Base-by-base conservation (phyloP, 2,113 vertebrate genomes). In the Uropsilus gracilis region DNA sequence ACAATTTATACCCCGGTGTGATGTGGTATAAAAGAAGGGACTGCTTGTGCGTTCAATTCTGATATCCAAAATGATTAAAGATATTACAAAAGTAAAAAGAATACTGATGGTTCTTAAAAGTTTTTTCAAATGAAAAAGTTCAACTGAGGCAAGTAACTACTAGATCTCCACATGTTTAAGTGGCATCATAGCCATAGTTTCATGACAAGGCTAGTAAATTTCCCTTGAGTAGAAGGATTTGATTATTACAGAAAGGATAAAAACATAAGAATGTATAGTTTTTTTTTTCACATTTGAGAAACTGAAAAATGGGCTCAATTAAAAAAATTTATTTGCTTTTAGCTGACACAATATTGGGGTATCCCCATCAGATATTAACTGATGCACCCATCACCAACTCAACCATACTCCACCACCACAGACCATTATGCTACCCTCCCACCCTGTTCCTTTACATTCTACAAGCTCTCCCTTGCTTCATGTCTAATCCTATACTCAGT, bases 241-340 rank as follows among this genome's bases (percentile, higher is more conserved):
- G 32, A 88, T 20, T 48, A 64, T 48, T 50, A 84, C 3, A 39
- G 83, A 68, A 90, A 73, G 96, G 80, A 88, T 50, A 39, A 88
- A 87, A 87, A 81, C 22, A 42, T 66, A 66, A 24, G 20, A 30
- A 77, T 44, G 17, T 22, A 78, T 30, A 88, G 28, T 78, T 64
- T 78, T 64, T 84, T 46, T 10, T 18, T 89, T 89, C 32, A 91
- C 2, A 84, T 77, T 8, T n/a, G 63, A 84, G 28, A 57, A 93
- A 86, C 88, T 94, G 50, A 91, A 93, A 94, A 46, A 75, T 17
- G 71, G 48, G 34, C 53, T 92, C 22, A 75, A 82, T 87, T 88
- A 18, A 53, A 18, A 53, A 53, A 90, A 71, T 48, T 48, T 18
- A 53, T 53, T 53, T 53, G 20, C 17, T 53, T 53, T 53, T 20